Conservation (phyloP, 2,888 invertebrate species). For the Paralinhomoeus sp. region DNA sequence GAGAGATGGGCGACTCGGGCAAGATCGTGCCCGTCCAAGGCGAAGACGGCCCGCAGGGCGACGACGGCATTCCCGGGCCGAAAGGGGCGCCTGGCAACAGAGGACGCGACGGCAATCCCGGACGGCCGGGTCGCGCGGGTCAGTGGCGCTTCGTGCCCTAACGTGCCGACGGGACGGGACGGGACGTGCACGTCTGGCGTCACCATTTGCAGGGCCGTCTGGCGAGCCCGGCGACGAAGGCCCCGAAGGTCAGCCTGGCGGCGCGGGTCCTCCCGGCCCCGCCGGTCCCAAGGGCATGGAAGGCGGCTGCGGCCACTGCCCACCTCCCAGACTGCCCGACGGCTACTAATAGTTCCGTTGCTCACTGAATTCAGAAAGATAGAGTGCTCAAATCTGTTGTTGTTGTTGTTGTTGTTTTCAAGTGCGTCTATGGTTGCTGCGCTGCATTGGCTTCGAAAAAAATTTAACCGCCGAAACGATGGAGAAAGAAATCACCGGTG, state of each 20-base stretch:
- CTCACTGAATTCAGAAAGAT: no score
- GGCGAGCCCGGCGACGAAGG: neutral
- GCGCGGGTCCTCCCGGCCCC: neutral
- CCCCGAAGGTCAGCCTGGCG: neutral
- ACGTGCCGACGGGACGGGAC: no score
- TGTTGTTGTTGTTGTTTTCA: no score
- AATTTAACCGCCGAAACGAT: no score
- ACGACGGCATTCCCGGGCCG: neutral
- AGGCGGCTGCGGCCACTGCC: conserved; percentile 15
- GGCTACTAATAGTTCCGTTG: no score
- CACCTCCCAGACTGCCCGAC: conserved; percentile 16
- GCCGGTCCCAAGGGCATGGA: neutral
- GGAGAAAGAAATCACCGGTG: no score
- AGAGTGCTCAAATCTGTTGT: no score
- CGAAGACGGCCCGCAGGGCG: neutral
- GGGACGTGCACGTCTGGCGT: no score
- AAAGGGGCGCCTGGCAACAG: neutral
- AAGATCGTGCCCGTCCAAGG: neutral
- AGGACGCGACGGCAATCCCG: neutral
- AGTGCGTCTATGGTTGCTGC: no score
- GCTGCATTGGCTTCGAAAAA: no score
- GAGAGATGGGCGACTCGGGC: conserved; percentile 10
- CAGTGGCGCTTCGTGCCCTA: no score
- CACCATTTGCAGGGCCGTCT: neutral
- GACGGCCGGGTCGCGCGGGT: neutral